These are phyloP conservation scores for Ecliptopera silaceata DNA, from an alignment of 2,888 invertebrate genomes.

Conservation along the genomic window DNA sequence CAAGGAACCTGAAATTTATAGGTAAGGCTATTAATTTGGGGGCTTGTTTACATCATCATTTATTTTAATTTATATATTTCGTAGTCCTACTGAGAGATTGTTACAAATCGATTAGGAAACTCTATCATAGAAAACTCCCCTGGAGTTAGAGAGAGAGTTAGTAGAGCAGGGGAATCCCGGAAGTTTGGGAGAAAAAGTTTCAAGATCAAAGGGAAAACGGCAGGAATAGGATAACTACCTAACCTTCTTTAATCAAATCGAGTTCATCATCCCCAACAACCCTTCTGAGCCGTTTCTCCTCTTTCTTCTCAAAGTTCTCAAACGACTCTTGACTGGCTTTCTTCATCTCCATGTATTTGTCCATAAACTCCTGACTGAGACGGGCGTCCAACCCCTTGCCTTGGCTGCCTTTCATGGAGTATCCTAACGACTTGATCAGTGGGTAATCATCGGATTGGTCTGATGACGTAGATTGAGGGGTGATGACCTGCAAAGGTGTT, in stretches of 20 bases:
- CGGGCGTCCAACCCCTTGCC: slow-evolving; percentile 43
- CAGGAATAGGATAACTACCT: slow-evolving; percentile 1
- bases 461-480: neutral
- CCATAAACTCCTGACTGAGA: slow-evolving; percentile 49
- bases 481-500: slow-evolving; percentile 6
- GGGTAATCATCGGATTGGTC: slow-evolving; percentile 42
- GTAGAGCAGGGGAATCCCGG: no score
- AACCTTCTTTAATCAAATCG: slow-evolving; percentile 49
- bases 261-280: slow-evolving; percentile 45
- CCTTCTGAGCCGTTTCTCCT: slow-evolving; percentile 43
- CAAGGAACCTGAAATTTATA: no score
- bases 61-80: no score
- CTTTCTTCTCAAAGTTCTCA: slow-evolving; percentile 43
- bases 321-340: slow-evolving; percentile 52
- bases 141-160: no score
- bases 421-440: slow-evolving; percentile 53
- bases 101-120: no score
- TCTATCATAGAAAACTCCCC: no score
- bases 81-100: no score
- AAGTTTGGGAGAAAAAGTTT: no score
- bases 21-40: no score
- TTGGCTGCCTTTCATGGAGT: slow-evolving; percentile 38
- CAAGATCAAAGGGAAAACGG: no score
- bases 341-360: slow-evolving; percentile 58
- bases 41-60: no score